Evolutionary conservation across 2,888 invertebrate genomes (phyloP), one percentile per base, ranked within the genome.

Genomic region (Diarsia dahlii): DNA sequence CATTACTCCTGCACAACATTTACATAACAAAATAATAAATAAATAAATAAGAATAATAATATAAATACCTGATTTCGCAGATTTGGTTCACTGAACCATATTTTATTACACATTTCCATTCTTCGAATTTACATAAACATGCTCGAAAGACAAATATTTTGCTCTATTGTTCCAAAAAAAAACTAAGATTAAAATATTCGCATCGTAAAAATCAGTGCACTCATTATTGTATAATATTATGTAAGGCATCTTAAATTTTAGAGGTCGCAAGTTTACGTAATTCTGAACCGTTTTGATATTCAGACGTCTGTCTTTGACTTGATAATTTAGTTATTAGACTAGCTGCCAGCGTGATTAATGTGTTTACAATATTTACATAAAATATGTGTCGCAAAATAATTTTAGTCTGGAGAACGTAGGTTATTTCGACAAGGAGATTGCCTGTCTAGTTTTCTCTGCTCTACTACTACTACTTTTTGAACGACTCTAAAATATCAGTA

Each of bases 231-330:
- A 39, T 45, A 65, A 65, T 65, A 60, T 56, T 68, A 68, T 69
- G 18, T 68, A 74, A 74, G n/a, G 8, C 18, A 13, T 60, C 56
- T 46, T 34, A 13, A 39, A 62, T 12, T 60, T 46, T 68, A 66
- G 56, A 82, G 63, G 71, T 82, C 63, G 69, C 20, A 13, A 58
- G 28, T 71, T 82, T 82, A 45, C 76, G 72, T 66, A 82, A 82
- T 20, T 64, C 20, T 48, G 34, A 70, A 65, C 64, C 46, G 64
- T 76, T 71, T 65, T 50, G 3, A 56, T 68, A 82, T 80, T 64
- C 56, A 68, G 63, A 78, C 20, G 74, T 28, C 62, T 58, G 48
- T 52, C 34, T 72, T 68, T 76, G 67, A 76, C 28, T 82, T 74
- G 13, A 69, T 74, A 71, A 74, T 65, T 67, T 52, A 10, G 46